Evolutionary conservation across 2,888 invertebrate species (phyloP), one percentile per base, ranked within the genome.

Genomic region (Palloptera scutellata): DNA sequence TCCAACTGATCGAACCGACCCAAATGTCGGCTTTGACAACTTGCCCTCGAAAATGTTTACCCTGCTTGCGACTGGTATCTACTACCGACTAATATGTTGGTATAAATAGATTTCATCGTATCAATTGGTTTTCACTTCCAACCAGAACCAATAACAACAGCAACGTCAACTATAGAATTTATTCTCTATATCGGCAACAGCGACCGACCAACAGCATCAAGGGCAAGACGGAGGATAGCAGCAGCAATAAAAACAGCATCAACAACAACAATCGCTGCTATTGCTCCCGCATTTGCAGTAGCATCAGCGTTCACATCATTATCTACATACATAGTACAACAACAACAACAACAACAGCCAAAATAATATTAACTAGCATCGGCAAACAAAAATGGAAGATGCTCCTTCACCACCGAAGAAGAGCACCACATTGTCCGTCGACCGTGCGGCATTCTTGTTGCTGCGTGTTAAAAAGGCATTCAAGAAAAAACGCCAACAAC

Each of bases 391-490:
- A 58, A 79, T 79, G 79, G 77, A 79, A 74, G 78, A 79, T 74
- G 75, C 76, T 67, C 57, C 64, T n/a, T 41, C 60, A 45, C 61
- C 76, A 15, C 74, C 79, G 30, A 79, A 82, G 68, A 84, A 84
- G 75, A 81, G 78, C 70, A 83, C 79, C 67, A 87, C 90, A 66
- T 87, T 95, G 75, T 93, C 94, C 77, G 94, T 96, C 83, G 95
- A 95, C 87, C 89, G 94, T 74, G 95, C 95, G 61, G 95, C 95
- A 64, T 95, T 96, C 84, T 87, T 96, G 48, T 88, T 96, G 75
- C 87, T 96, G 75, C 88, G 95, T 75, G 95, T 96, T 68, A 95
- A 95, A 82, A 91, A 92, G 80, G 95, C 94, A 52, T 95, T 96
- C 86, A 94, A 93, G 86, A 95, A 93, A 87, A 95, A 95, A 86